phyloP scores from a whole-genome alignment of 2,888 invertebrate genomes.

The Nyleta sp. region DNA sequence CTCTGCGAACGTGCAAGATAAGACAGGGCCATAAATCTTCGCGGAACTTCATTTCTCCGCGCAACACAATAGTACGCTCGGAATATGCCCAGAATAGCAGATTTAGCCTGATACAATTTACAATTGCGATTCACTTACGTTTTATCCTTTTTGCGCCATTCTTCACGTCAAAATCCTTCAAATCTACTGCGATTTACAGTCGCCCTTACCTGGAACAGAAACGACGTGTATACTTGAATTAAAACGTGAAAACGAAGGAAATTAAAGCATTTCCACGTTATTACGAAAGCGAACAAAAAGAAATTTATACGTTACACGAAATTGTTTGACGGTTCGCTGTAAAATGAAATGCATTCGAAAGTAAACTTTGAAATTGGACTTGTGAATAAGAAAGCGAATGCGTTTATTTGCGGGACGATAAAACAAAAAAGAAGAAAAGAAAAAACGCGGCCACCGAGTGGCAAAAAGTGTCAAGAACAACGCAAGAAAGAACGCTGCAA shows the following conservation, averaged over 20 bases:
- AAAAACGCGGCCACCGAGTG: slow-evolving; percentile 10
- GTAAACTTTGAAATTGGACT: no score
- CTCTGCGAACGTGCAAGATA: slow-evolving; percentile 56
- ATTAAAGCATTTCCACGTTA: no score
- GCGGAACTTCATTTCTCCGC: slow-evolving; percentile 56
- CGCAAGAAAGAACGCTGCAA: slow-evolving; percentile 28
- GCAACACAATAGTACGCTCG: slow-evolving; percentile 53
- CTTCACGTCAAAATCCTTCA: slow-evolving; percentile 38
- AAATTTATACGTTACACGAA: no score
- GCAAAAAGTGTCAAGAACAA: slow-evolving; percentile 35
- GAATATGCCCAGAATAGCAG: slow-evolving; percentile 62
- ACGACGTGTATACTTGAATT: slow-evolving; percentile 2
- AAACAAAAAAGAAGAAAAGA: no score
- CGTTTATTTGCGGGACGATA: slow-evolving; percentile 3
- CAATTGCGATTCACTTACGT: slow-evolving; percentile 55
- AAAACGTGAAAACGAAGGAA: not conserved
- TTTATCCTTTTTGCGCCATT: slow-evolving; percentile 34
- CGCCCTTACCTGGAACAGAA: slow-evolving; percentile 52
- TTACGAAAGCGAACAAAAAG: no score
- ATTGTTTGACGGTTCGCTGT: no score
- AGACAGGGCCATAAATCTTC: slow-evolving; percentile 59
- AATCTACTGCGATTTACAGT: slow-evolving; percentile 23
- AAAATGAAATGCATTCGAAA: slow-evolving; percentile 3
- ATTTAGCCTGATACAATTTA: slow-evolving; percentile 63
- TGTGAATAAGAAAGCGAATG: not conserved